A percentile compares a stretch with the other conserved stretches of the same genome.
Conservation (phyloP, 2,113 vertebrate genomes). For the Aphyosemion australe region DNA sequence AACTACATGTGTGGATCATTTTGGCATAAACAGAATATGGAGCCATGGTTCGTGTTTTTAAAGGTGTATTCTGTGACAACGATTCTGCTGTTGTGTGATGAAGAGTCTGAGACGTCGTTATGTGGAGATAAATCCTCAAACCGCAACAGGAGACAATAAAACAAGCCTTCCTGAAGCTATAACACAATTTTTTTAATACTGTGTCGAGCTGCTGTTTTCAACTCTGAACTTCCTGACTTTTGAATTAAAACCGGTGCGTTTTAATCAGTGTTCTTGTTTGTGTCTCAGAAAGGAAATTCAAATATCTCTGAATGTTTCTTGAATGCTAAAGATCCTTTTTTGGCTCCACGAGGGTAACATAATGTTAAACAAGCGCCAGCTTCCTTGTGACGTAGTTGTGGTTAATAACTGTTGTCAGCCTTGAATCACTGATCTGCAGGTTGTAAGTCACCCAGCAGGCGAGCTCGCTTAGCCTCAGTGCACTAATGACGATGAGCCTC, state of each 20-base stretch:
- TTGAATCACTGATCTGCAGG: slow-evolving; percentile 14
- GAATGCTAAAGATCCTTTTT: slow-evolving; percentile 2
- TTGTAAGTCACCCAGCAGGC: neutral
- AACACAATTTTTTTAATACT: no score
- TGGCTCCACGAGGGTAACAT: neutral
- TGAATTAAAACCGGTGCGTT: no score
- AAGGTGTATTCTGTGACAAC: no score
- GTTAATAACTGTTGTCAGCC: slow-evolving; percentile 2
- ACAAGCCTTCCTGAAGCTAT: no score
- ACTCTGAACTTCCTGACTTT: neutral
- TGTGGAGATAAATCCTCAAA: neutral
- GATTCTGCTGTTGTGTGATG: neutral
- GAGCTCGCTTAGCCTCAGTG: slow-evolving; percentile 16
- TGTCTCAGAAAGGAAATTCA: neutral
- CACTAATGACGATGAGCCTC: slow-evolving; percentile 54
- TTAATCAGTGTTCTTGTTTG: no score
- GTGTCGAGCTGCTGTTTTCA: no score
- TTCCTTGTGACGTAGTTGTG: neutral
- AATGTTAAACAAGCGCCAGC: slow-evolving; percentile 5
- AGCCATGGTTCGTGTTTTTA: neutral
- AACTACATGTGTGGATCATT: no score
- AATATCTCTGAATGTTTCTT: neutral
- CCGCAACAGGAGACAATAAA: neutral
- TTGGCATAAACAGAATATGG: neutral
- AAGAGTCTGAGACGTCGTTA: neutral